phyloP scores from a whole-genome alignment of 1,140 invertebrate genomes.

The Drosophila ananassae region DNA sequence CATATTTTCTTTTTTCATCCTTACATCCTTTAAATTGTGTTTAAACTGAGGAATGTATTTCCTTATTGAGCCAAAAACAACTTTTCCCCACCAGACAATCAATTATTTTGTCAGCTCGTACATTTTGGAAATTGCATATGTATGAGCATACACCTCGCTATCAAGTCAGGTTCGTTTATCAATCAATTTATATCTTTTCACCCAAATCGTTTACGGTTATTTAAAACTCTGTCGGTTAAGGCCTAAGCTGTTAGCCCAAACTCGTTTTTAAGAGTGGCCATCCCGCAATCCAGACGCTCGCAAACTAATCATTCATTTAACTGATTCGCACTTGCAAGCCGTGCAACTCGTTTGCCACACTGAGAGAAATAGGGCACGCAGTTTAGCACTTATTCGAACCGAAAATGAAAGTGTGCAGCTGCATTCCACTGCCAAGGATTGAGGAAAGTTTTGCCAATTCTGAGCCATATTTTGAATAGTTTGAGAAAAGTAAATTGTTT shows the following conservation, averaged over 20 bases:
- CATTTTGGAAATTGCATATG: neutral
- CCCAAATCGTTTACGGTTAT: neutral
- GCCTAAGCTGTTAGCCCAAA: neutral
- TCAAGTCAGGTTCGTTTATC: neutral
- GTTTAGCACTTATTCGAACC: neutral
- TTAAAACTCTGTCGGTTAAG: slow-evolving; percentile 1
- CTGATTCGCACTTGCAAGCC: slow-evolving; percentile 2
- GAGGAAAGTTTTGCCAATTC: too few relatives aligned
- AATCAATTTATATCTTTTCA: slow-evolving; percentile 3
- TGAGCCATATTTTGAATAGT: too few relatives aligned
- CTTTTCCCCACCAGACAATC: neutral
- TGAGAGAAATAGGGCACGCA: neutral
- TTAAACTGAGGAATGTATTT: too few relatives aligned
- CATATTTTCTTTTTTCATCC: too few relatives aligned
- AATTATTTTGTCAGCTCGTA: neutral
- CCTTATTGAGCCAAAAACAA: too few relatives aligned
- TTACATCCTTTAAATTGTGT: too few relatives aligned
- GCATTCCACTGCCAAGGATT: too few relatives aligned
- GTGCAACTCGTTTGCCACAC: neutral
- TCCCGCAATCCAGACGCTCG: neutral
- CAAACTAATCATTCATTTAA: slow-evolving; percentile 1
- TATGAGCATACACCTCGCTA: neutral
- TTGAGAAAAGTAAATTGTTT: too few relatives aligned
- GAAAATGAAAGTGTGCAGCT: too few relatives aligned
- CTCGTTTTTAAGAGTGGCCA: neutral